A percentile compares a stretch with the other conserved stretches of the same genome.
Conservation (phyloP, 1,140 invertebrate genomes). For the Dufourea novaeangliae region DNA sequence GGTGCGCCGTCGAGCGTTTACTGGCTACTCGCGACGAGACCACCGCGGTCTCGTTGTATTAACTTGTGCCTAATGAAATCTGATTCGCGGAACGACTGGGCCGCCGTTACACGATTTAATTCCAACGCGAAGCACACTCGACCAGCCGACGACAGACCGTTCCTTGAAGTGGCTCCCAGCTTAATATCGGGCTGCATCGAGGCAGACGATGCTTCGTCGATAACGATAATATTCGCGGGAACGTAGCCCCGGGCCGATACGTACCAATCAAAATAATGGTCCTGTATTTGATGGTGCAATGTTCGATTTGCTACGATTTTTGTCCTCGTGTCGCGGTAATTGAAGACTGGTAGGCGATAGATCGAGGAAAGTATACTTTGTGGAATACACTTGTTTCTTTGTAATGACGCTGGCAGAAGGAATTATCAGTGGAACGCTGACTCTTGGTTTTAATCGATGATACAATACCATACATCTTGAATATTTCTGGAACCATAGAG, state of each 20-base stretch:
- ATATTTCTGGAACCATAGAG: too few relatives aligned
- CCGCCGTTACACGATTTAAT: conserved; percentile 23
- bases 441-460: too few relatives aligned
- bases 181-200: not conserved
- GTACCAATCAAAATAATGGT: too few relatives aligned
- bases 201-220: not conserved
- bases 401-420: too few relatives aligned
- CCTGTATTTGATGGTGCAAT: too few relatives aligned
- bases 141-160: not conserved
- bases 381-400: too few relatives aligned
- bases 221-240: not conserved
- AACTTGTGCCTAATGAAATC: conserved; percentile 53
- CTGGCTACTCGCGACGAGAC: conserved; percentile 45
- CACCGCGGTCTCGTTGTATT: conserved; percentile 49
- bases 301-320: too few relatives aligned
- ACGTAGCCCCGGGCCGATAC: not conserved
- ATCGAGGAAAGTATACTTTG: too few relatives aligned
- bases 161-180: not conserved
- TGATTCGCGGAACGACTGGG: conserved; percentile 44
- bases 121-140: not conserved
- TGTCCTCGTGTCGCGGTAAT: too few relatives aligned
- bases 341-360: too few relatives aligned
- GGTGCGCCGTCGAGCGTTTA: conserved; percentile 37
- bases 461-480: too few relatives aligned
- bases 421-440: too few relatives aligned